These are phyloP conservation scores for Drosophila simulans DNA, from an alignment of 1,140 invertebrate genomes.

Conservation along the genomic window DNA sequence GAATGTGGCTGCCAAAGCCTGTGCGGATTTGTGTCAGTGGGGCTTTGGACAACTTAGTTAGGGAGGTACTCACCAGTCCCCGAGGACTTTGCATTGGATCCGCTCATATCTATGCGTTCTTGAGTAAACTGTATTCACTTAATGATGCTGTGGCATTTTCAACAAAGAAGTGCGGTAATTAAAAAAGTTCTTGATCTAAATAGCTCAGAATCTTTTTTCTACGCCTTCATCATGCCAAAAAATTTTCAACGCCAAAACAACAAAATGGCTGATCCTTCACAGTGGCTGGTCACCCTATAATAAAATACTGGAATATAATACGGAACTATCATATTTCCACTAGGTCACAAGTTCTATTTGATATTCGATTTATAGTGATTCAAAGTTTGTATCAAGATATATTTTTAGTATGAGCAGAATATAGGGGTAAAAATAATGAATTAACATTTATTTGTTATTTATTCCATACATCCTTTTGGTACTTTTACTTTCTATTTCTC, in stretches of 20 bases:
- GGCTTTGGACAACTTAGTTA: background rate
- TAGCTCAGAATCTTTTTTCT: background rate
- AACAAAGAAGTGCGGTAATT: background rate
- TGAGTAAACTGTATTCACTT: background rate
- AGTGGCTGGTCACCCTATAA: background rate
- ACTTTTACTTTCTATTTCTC: too few species aligned
- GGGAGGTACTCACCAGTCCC: conserved; percentile 10
- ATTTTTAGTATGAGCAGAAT: too few species aligned
- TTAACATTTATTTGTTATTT: too few species aligned
- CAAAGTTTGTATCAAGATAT: too few species aligned
- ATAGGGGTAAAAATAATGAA: too few species aligned
- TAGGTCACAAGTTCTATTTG: too few species aligned
- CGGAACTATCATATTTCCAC: background rate
- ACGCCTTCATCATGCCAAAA: background rate
- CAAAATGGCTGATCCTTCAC: conserved; percentile 28
- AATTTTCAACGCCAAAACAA: conserved; percentile 32
- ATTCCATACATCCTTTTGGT: too few species aligned
- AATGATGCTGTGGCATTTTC: background rate
- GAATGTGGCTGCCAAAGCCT: conserved; percentile 44
- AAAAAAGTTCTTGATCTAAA: background rate
- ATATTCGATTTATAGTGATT: too few species aligned
- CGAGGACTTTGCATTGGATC: conserved; percentile 2
- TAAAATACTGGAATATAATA: background rate
- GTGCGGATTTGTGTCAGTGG: background rate
- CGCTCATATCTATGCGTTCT: conserved; percentile 9